Evolutionary conservation across 2,888 invertebrate genomes (phyloP), one percentile per base, ranked within the genome.

Genomic region (Eubasilissa splendida): DNA sequence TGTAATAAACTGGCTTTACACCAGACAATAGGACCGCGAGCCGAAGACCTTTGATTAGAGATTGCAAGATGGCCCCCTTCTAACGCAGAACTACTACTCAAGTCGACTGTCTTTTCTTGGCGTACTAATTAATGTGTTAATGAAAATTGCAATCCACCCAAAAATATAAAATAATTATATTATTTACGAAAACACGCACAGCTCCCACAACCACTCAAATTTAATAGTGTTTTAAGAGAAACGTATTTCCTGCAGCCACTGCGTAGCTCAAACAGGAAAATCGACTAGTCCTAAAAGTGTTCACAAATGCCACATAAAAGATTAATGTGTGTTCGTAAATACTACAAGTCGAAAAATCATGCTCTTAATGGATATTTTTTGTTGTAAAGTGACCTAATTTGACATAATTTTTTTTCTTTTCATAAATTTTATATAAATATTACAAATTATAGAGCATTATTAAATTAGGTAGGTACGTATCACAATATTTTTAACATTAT

Each of bases 1-100:
- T 92, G 92, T 92, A 93, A 92, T 92, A 92, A 92, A 93, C 93
- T 93, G 93, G 92, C 92, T 93, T 93, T 92, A 92, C 92, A 93
- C 93, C 93, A 94, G 93, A 94, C 94, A 94, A 94, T 93, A 94
- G 93, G 93, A 94, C 93, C 92, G 93, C 93, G 93, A 94, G 93
- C 94, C 93, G 94, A 93, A 93, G 94, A 94, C 94, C 94, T 94
- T 94, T 94, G 94, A 94, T 94, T 93, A 94, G 81, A 81, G 81
- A 81, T 81, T 81, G 81, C 81, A 81, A 81, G 81, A 81, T 81
- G 81, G 81, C 83, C 92, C 93, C 93, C 93, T 92, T 92, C 93
- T 93, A 93, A 94, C 93, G 93, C 92, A 93, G 92, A 91, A 91
- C 92, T 91, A 94, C 94, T 92, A 92, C 94, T 91, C 90, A 89